These are phyloP conservation scores for Lycocerus yunnanus DNA, from an alignment of 2,888 invertebrate species.

Conservation along the genomic window DNA sequence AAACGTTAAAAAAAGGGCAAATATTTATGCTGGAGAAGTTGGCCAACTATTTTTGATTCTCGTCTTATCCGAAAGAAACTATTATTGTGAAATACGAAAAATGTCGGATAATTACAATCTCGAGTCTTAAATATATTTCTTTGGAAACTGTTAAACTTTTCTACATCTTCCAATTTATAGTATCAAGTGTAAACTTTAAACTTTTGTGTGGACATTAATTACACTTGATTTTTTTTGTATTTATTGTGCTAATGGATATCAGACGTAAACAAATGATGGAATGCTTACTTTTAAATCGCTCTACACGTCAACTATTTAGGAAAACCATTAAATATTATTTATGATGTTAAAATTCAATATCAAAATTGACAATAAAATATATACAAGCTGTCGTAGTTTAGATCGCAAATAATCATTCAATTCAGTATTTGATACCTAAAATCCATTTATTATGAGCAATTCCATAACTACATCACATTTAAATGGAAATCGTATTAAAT, in stretches of 20 bases:
- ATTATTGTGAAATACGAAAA: background rate
- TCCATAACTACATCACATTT: background rate
- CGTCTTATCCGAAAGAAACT: background rate
- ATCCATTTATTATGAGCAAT: background rate
- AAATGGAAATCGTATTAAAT: background rate
- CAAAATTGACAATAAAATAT: constrained; percentile 7
- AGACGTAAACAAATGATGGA: background rate
- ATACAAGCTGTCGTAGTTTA: background rate
- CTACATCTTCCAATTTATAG: background rate
- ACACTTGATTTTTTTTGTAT: background rate
- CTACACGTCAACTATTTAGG: constrained; percentile 7
- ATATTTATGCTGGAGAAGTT: background rate
- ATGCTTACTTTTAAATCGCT: constrained; percentile 1
- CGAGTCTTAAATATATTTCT: background rate
- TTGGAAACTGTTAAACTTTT: background rate
- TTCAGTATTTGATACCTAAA: background rate
- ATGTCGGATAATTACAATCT: background rate
- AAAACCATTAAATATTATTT: constrained; percentile 17
- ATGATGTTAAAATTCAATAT: constrained; percentile 4
- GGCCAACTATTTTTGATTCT: background rate
- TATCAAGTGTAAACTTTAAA: background rate
- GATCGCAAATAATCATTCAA: background rate
- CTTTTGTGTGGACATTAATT: background rate
- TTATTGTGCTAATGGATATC: background rate
- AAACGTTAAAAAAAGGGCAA: background rate